phyloP scores from a whole-genome alignment of 2,797 vertebrate species.

The Oreochromis grahami region DNA sequence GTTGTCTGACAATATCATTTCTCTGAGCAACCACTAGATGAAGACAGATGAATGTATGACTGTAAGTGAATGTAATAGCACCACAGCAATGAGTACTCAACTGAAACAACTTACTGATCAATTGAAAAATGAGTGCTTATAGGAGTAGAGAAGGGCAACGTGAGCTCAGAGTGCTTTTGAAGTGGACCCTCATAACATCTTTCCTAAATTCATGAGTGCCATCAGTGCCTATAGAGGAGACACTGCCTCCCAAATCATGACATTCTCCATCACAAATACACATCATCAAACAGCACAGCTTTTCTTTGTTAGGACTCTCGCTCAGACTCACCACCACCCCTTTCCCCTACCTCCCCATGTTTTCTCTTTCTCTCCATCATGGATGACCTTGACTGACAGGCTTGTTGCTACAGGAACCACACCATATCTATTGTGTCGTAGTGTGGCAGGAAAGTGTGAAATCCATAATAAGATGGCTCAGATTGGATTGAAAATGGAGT shows the following conservation, averaged over 20 bases:
- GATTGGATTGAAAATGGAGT: conserved; percentile 26
- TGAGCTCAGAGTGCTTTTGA: not conserved
- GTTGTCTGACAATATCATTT: not conserved
- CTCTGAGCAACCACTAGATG: conserved; percentile 4
- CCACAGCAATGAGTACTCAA: not conserved
- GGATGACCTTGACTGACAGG: conserved; percentile 61
- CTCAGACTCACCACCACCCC: not conserved
- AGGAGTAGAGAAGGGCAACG: not conserved
- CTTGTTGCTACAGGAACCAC: conserved; percentile 53
- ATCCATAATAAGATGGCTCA: conserved; percentile 35
- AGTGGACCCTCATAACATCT: not conserved
- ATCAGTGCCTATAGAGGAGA: not conserved
- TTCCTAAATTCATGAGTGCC: not conserved
- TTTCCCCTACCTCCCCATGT: not conserved
- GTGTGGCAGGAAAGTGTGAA: conserved; percentile 50
- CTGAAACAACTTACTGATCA: not conserved
- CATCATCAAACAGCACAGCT: conserved; percentile 13
- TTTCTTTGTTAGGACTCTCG: conserved; percentile 15
- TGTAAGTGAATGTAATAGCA: not conserved
- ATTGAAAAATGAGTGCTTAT: fast-evolving
- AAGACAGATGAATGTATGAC: not conserved
- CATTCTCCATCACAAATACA: conserved; percentile 9
- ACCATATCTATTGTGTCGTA: conserved; percentile 12
- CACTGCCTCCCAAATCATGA: conserved; percentile 1
- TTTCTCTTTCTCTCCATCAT: not conserved